phyloP scores from a whole-genome alignment of 2,797 vertebrate species.

The Heliangelus exortis region DNA sequence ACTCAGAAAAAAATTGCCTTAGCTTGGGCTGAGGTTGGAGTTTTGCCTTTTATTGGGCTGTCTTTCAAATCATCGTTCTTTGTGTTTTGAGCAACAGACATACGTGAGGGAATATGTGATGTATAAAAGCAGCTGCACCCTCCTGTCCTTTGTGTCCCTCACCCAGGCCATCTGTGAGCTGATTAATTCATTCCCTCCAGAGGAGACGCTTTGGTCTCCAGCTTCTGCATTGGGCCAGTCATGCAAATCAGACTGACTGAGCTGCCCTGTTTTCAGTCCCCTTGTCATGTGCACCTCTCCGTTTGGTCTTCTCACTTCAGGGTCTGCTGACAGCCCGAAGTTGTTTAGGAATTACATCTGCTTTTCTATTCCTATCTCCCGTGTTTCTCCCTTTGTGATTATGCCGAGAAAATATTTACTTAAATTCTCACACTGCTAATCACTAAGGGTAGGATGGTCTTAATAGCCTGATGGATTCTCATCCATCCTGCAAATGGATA shows the following conservation, averaged over 20 bases:
- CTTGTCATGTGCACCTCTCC: neutral
- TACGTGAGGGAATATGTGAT: neutral
- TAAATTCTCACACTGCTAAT: slow-evolving; percentile 18
- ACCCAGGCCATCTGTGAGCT: neutral
- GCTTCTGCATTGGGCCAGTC: neutral
- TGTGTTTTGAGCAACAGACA: neutral
- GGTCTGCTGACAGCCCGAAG: slow-evolving; percentile 24
- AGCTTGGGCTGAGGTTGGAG: neutral
- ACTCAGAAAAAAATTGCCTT: neutral
- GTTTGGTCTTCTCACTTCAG: slow-evolving; percentile 23
- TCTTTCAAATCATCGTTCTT: neutral
- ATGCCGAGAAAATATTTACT: slow-evolving; percentile 19
- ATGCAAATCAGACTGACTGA: slow-evolving; percentile 2
- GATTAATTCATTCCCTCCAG: neutral
- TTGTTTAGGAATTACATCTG: slow-evolving; percentile 23
- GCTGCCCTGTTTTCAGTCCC: slow-evolving; percentile 29
- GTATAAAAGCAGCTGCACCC: neutral
- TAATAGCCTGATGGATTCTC: neutral
- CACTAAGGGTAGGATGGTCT: slow-evolving; percentile 17
- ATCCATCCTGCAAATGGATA: neutral
- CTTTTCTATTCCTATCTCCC: slow-evolving; percentile 19
- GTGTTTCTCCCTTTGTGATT: slow-evolving; percentile 54
- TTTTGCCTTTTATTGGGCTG: neutral
- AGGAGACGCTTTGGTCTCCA: slow-evolving; percentile 24
- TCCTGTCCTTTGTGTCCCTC: slow-evolving; percentile 5